Evolutionary conservation across 2,888 invertebrate species (phyloP), one percentile per base, ranked within the genome.

Genomic region (Ferrisia virgata): DNA sequence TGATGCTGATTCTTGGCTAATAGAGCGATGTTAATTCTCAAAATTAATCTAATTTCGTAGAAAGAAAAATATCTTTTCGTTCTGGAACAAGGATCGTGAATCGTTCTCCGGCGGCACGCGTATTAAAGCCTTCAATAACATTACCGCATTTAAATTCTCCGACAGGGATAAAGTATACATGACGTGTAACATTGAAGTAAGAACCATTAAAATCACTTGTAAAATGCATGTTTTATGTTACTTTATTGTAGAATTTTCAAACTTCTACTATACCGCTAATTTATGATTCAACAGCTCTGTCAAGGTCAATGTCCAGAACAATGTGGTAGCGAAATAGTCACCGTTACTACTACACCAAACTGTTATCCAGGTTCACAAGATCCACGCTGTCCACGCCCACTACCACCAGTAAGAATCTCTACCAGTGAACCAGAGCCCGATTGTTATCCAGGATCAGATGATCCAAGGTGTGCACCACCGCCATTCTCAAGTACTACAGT

Each of bases 71-170:
- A 88, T 93, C 0, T 92, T 93, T 81, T 92, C 92, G 28, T 89
- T 90, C 58, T 94, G 93, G 92, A 90, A 91, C 86, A 92, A 64
- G 9, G 69, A 79, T 28, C 18, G n/a, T 8, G 84, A 84, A 69
- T n/a, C 64, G 28, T 91, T 91, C 1, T 90, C 89, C 86, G 90
- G 90, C 85, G 92, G 92, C 1, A 93, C 92, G 0, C 92, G 92
- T 2, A 88, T 92, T 31, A 91, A 93, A 53, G 92, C 93, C 28
- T 92, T 92, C 87, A 93, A 92, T 86, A 92, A 91, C 88, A 90
- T 94, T 11, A 92, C 91, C 86, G 93, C 94, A 0, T 94, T 94
- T 89, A 92, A 93, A 86, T 94, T 94, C 87, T 94, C 94, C 0
- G 94, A 94, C 86, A 92, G 91, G 28, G 92, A 92, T 86, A 92